Percentiles rank a stretch among this genome's conserved stretches.
phyloP scores from a whole-genome alignment of 2,888 invertebrate species.

The Troglohyphantes excavatus region DNA sequence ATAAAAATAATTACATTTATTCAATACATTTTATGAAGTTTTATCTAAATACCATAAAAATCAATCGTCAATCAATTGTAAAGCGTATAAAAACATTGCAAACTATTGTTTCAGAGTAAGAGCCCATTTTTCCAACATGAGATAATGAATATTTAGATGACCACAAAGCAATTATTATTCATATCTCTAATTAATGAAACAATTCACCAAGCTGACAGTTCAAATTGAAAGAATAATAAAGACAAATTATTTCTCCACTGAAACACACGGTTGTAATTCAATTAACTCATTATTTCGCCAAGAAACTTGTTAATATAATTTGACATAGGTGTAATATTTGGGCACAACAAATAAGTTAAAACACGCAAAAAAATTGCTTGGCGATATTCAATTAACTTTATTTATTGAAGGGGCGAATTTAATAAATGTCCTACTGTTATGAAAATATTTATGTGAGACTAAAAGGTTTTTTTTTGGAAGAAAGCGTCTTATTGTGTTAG shows the following conservation, averaged over 20 bases:
- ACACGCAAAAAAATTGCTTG: neutral
- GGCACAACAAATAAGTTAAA: conserved; percentile 7
- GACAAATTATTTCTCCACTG: conserved; percentile 28
- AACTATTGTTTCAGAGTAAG: neutral
- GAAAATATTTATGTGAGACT: neutral
- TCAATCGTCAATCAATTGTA: neutral
- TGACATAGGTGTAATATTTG: conserved; percentile 23
- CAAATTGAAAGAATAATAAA: conserved; percentile 40
- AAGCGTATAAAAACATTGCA: too few relatives aligned
- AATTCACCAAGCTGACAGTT: conserved; percentile 27
- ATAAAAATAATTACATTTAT: too few relatives aligned
- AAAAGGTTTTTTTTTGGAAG: neutral
- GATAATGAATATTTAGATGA: conserved; percentile 23
- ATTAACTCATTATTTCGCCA: conserved; percentile 37
- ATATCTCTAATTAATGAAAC: conserved; percentile 33
- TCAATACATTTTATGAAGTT: neutral
- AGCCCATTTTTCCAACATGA: neutral
- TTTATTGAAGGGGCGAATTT: neutral
- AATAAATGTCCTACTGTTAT: neutral
- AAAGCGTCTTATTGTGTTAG: neutral
- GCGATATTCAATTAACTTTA: conserved; percentile 24
- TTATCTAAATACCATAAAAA: neutral
- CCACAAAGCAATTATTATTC: conserved; percentile 14
- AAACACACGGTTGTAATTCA: conserved; percentile 24
- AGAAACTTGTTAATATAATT: conserved; percentile 4